A percentile compares a stretch with the other conserved stretches of the same genome.
These are phyloP conservation scores for Montipora cactus DNA, from an alignment of 64 coral and sea anemone species.

Conservation along the genomic window DNA sequence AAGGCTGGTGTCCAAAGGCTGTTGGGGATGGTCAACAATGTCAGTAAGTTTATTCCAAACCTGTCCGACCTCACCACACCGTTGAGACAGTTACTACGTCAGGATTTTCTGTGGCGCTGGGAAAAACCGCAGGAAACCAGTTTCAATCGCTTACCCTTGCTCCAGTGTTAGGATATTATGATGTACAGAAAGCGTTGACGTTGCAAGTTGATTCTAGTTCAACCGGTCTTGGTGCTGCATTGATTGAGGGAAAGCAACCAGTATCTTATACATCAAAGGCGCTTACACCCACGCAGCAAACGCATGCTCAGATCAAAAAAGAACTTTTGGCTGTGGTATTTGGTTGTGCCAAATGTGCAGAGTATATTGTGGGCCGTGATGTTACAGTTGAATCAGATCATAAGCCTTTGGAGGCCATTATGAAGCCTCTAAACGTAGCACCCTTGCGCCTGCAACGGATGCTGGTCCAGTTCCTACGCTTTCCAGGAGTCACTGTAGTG, in stretches of 20 bases:
- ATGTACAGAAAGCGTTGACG: no score
- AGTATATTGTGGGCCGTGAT: slow-evolving; percentile 39
- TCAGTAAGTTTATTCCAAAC: no score
- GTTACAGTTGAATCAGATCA: neutral
- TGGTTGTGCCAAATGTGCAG: slow-evolving; percentile 57
- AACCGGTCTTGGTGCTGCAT: slow-evolving; percentile 17
- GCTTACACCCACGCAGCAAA: slow-evolving; percentile 34
- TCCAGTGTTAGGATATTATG: no score
- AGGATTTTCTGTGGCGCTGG: no score
- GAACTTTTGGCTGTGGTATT: slow-evolving; percentile 47
- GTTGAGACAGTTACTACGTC: no score
- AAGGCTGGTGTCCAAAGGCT: no score
- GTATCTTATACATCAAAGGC: slow-evolving; percentile 41
- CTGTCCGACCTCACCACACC: no score
- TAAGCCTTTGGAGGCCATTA: slow-evolving; percentile 44
- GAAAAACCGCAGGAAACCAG: no score
- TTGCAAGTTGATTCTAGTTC: neutral
- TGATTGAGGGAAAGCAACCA: slow-evolving; percentile 14
- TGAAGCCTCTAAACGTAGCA: neutral
- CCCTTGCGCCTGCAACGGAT: slow-evolving; percentile 45
- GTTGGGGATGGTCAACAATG: no score
- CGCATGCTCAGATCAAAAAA: slow-evolving; percentile 61
- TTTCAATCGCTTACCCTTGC: no score
- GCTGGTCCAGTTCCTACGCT: slow-evolving; percentile 28
- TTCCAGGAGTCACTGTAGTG: slow-evolving; percentile 13